Base-by-base conservation (phyloP, 2,797 vertebrate species). In the Cossypha heuglini region DNA sequence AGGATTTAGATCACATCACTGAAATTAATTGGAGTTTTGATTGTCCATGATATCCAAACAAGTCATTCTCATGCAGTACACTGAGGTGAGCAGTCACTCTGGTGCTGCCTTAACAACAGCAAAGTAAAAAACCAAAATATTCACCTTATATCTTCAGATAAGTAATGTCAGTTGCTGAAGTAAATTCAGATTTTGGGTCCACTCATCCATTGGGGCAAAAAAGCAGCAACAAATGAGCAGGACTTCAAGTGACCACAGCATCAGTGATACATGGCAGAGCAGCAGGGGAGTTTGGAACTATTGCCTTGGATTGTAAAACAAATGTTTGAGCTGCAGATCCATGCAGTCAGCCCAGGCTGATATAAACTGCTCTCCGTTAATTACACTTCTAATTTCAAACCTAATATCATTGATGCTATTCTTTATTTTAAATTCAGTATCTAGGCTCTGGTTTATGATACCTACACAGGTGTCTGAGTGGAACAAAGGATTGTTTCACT, bases 141-240 rank as follows among this genome's bases (percentile, higher is more conserved):
- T 96, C 37, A 48, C 7, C 4, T 11, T 16, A 1, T 7, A 3
- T 54, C 2, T 57, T 72, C 19, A 72, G 49, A 4, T 31, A 7
- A 0, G 5, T 26, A 26, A 33, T 42, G 10, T 2, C 4, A 37
- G 2, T 13, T 62, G 76, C 25, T 59, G 63, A 75, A 76, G 14
- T 52, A n/a, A 82, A 79, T 62, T 79, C 16, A 18, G 9, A 40
- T 49, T 82, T 16, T 52, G 28, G 2, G 48, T 37, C 17, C 0
- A 0, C 11, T 21, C 61, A 5, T 28, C 2, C 77, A 0, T 6
- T 62, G 68, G 28, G 42, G 18, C 2, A 20, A 46, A 68, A 38
- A 45, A 43, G 3, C 6, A 17, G 38, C 68, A 93, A n/a, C 1
- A 28, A n/a, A 22, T 21, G 9, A 86, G 13, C 4, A 64, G 49